Conservation (phyloP, 1,140 invertebrate species). For the Leptinotarsa lineolata region DNA sequence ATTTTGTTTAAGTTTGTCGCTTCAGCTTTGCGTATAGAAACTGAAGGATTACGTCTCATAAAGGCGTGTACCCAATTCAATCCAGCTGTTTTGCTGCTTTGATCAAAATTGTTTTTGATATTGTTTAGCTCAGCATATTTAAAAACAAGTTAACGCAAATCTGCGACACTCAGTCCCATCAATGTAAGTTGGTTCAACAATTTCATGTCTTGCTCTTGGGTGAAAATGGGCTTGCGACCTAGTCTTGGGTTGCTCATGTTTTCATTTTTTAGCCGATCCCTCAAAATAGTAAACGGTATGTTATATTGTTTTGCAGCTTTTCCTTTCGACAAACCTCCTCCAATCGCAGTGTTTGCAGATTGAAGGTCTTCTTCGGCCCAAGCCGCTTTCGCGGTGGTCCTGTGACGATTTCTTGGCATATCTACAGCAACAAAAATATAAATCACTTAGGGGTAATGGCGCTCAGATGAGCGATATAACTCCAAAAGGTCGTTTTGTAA, state of each 20-base stretch:
- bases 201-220: conserved; percentile 45
- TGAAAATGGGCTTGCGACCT: conserved; percentile 44
- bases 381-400: conserved; percentile 29
- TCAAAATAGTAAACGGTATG: conserved; percentile 26
- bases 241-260: conserved; percentile 38
- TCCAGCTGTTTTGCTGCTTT: conserved; percentile 36
- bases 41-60: too few species aligned
- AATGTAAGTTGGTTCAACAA: conserved; percentile 38
- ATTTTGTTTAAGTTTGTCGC: conserved; percentile 39
- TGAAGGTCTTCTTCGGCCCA: conserved; percentile 26
- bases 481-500: neutral
- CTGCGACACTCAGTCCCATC: conserved; percentile 29
- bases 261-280: conserved; percentile 30
- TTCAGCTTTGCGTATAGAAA: too few species aligned
- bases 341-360: too few species aligned
- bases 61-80: too few species aligned
- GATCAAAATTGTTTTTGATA: conserved; percentile 37
- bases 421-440: conserved; percentile 24
- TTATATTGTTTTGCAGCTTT: conserved; percentile 27
- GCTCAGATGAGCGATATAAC: conserved; percentile 11
- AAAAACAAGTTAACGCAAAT: conserved; percentile 17
- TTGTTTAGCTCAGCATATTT: conserved; percentile 30
- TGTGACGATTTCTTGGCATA: conserved; percentile 33
- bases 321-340: conserved; percentile 21
- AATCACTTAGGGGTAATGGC: conserved; percentile 6